These are phyloP conservation scores for Lysiphlebus fabarum DNA, from an alignment of 1,140 invertebrate genomes.

Conservation along the genomic window DNA sequence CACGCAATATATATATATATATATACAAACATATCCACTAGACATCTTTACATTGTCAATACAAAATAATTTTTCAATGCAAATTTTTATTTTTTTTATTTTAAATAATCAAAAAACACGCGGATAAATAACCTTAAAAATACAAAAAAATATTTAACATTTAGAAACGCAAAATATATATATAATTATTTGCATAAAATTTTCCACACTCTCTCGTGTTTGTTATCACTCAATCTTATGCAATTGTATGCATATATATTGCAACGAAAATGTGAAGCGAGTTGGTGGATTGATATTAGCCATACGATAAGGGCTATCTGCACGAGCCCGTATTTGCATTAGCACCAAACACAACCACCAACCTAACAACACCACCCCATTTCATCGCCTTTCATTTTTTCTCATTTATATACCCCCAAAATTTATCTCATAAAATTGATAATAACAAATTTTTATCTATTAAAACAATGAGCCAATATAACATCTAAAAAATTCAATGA, in stretches of 20 bases:
- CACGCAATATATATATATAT: constrained; percentile 32
- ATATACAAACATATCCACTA: too few species aligned
- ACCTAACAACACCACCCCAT: not conserved
- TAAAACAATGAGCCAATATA: too few species aligned
- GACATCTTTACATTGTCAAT: not conserved
- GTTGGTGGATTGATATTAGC: constrained; percentile 27
- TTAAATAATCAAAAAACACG: not conserved
- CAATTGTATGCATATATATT: constrained; percentile 32
- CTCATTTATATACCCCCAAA: not conserved
- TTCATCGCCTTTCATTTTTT: not conserved
- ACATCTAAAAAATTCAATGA: too few species aligned
- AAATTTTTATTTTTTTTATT: too few species aligned
- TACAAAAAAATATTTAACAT: not conserved
- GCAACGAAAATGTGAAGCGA: constrained; percentile 32
- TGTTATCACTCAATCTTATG: constrained; percentile 37
- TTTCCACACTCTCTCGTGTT: constrained; percentile 27
- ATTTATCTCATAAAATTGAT: not conserved
- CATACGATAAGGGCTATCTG: constrained; percentile 30
- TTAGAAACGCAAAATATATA: too few species aligned
- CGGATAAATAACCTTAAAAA: constrained; percentile 13
- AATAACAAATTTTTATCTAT: too few species aligned
- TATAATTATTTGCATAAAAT: constrained; percentile 25
- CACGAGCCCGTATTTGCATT: constrained; percentile 31
- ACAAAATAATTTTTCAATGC: not conserved
- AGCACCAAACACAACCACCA: constrained; percentile 10